Base-by-base conservation (phyloP, 2,888 invertebrate species). In the Cyaniris semiargus region DNA sequence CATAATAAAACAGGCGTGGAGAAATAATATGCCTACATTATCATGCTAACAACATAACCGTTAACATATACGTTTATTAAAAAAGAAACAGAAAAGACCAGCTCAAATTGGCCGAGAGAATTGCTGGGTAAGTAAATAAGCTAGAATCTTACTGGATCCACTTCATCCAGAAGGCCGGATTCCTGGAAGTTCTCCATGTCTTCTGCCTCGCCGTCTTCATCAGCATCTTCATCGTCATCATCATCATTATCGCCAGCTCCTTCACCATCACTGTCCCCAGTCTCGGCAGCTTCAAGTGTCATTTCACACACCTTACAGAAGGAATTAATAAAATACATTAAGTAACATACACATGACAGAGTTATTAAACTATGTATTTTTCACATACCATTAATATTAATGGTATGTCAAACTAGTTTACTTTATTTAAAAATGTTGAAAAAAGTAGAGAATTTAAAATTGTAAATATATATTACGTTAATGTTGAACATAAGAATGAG, bases 111-210 rank as follows among this genome's bases (percentile, higher is more conserved):
- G 15, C 48, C 3, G 4, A 48, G 48, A 48, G 13, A 15, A 48
- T 8, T 10, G 10, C 38, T 38, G 8, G 38, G 48, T 48, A 48
- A 48, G 48, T 15, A 48, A 48, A 15, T 48, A 48, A 48, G 48
- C 48, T 48, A 70, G 15, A 34, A 27, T 78, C 90, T 90, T 89
- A 97, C 97, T 83, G 97, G 96, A 88, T 98, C 98, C 78, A 97
- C 96, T 84, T 98, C 97, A 86, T 99, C 99, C 70, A 99, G 92
- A 94, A 98, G 96, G n/a, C 98, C 99, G 82, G 97, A 98, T 87
- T 98, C 98, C 91, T 98, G 98, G 94, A 98, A 99, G 83, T 97
- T 98, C 88, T 99, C 99, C 99, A 99, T 99, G 90, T 99, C 99
- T 81, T 97, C 96, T 0, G 98, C 97, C 86, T 98, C 98, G 78